Conservation (phyloP, 2,888 invertebrate species). For the Eudemis profundana region DNA sequence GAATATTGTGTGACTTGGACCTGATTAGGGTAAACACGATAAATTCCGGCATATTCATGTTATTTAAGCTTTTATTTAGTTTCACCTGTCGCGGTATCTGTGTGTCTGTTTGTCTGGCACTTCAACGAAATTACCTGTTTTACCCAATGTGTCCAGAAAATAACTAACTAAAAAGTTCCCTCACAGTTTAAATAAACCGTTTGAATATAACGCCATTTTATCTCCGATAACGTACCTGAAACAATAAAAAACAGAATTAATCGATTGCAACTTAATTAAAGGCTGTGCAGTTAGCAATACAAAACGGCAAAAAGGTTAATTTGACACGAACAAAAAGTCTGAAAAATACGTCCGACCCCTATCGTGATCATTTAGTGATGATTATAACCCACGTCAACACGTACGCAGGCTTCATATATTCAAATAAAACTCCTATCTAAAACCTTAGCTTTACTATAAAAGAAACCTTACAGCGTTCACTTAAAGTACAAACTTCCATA, state of each 20-base stretch:
- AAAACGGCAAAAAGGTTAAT: not conserved
- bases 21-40: too few relatives aligned
- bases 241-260: slow-evolving; percentile 4
- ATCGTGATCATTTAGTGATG: slow-evolving; percentile 22
- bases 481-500: not conserved
- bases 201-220: not conserved
- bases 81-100: too few relatives aligned
- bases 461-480: not conserved
- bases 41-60: too few relatives aligned
- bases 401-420: slow-evolving; percentile 7
- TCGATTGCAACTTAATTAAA: not conserved
- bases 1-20: too few relatives aligned
- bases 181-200: too few relatives aligned
- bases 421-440: not conserved
- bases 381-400: slow-evolving; percentile 33
- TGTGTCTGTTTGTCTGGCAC: too few relatives aligned
- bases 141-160: too few relatives aligned
- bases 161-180: too few relatives aligned
- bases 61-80: too few relatives aligned
- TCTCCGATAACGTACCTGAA: slow-evolving; percentile 23
- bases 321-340: not conserved
- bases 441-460: not conserved
- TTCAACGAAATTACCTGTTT: too few relatives aligned
- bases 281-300: not conserved
- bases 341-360: slow-evolving; percentile 12